Evolutionary conservation across 2,797 vertebrate species (phyloP).

Genomic region (Squalus acanthias): DNA sequence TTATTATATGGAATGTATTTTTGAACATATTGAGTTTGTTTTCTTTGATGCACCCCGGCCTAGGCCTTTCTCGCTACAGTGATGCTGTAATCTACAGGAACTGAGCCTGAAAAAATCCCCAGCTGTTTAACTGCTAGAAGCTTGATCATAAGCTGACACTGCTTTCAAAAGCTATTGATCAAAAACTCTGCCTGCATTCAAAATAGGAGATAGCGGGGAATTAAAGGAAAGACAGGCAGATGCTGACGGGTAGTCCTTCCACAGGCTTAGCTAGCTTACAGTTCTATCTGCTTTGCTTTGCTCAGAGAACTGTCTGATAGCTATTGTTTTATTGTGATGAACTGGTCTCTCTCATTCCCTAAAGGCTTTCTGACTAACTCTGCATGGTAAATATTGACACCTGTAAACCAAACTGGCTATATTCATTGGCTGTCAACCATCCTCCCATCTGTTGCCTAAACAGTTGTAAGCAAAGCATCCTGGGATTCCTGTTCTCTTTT

Average conservation of each 20-base stretch:
- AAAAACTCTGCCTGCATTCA: conserved; percentile 47
- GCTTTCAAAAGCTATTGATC: conserved; percentile 44
- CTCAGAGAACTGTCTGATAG: conserved; percentile 58
- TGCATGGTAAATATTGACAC: conserved; percentile 76
- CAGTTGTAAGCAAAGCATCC: conserved; percentile 67
- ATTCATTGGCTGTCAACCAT: conserved; percentile 60
- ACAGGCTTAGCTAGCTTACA: conserved; percentile 50
- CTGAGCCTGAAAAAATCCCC: conserved; percentile 44
- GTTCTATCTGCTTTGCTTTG: conserved; percentile 57
- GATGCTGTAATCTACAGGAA: background rate
- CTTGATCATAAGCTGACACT: conserved; percentile 40
- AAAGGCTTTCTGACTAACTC: conserved; percentile 58
- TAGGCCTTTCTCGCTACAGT: background rate
- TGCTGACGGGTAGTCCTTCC: conserved; percentile 50
- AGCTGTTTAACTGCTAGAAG: conserved; percentile 44
- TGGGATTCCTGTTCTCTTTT: conserved; percentile 61
- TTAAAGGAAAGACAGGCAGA: conserved; percentile 52
- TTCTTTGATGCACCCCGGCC: conserved; percentile 8
- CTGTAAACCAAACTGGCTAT: conserved; percentile 68
- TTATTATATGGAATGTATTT: conserved; percentile 27
- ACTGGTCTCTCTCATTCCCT: conserved; percentile 54
- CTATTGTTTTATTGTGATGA: conserved; percentile 67
- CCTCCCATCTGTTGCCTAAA: conserved; percentile 73
- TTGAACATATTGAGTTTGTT: conserved; percentile 14
- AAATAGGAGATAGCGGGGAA: conserved; percentile 45